These are phyloP conservation scores for Sebastes schlegelii DNA, from an alignment of 2,113 vertebrate species.

Conservation along the genomic window DNA sequence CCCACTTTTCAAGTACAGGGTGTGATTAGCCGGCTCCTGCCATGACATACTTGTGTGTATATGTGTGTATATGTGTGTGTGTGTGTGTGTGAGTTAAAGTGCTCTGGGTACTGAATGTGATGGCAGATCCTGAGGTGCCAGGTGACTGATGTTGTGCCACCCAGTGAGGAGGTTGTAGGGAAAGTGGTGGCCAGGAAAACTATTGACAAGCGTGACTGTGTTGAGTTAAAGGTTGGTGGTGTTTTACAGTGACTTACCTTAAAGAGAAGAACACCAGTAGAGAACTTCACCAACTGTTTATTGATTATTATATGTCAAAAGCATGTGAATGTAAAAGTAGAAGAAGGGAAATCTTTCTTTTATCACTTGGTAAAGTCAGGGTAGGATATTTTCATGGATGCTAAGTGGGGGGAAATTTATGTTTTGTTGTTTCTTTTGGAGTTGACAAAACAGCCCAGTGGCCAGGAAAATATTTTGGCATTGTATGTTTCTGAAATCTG, in stretches of 20 bases:
- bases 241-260: constrained; percentile 75
- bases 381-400: neutral
- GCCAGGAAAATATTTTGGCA: no score
- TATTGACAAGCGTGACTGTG: constrained; percentile 40
- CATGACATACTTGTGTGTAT: constrained; percentile 18
- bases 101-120: constrained; percentile 36
- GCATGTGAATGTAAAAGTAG: neutral
- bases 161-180: constrained; percentile 28
- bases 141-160: constrained; percentile 18
- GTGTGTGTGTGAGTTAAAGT: constrained; percentile 60
- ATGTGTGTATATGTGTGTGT: constrained; percentile 38
- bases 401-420: neutral
- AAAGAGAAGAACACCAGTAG: constrained; percentile 14
- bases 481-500: no score
- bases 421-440: constrained; percentile 6
- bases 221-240: constrained; percentile 45
- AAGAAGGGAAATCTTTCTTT: neutral
- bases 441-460: neutral
- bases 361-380: neutral
- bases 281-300: constrained; percentile 11
- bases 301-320: neutral
- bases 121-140: constrained; percentile 21
- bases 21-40: constrained; percentile 53
- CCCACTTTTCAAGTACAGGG: constrained; percentile 39
- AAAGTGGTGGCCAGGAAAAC: constrained; percentile 22